Base-by-base conservation (phyloP, 2,113 vertebrate genomes). In the Clarias macrocephalus region DNA sequence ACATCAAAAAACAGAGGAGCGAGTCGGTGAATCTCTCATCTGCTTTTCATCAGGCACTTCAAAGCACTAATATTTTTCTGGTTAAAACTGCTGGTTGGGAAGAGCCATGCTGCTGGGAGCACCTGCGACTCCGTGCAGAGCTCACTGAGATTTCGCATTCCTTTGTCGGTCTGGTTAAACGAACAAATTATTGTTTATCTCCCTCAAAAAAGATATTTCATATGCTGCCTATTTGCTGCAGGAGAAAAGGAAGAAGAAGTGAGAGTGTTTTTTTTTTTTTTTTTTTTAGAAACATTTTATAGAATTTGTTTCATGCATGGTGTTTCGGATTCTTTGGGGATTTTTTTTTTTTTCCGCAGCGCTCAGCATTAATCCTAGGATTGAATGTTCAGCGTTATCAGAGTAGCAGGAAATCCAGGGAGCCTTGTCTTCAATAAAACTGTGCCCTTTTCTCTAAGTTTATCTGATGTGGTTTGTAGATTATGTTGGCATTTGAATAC, bases 11-110 rank as follows among this genome's bases (percentile, higher is more conserved):
- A 85, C 86, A 65, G 84, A 79, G 86, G 82, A 86, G 65, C 84
- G 75, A 21, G 84, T 33, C 85, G 88, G 87, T 84, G 88, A 88
- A 88, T 86, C 88, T 88, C 89, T 85, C 88, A 88, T 90, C 86
- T 92, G 88, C 88, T 86, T 92, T 92, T 92, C 88, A 92, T 91
- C 88, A 85, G 70, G 75, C 42, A 70, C 90, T 90, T 91, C 88
- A 89, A 90, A 90, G 86, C 30, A 60, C 83, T 80, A 86, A 73
- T 81, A 82, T 83, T 91, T 91, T 90, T 85, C 80, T 87, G 82
- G 54, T 62, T 80, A 62, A 83, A 86, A 82, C 56, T 59, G 33
- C 86, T 83, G 88, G 82, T 86, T 25, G 77, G 81, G 77, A 81
- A 65, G 81, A 89, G 66, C 57, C 18, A 15, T 42, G 72, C 60